Evolutionary conservation across 2,113 vertebrate species (phyloP).

Genomic region (Colinus virginianus): DNA sequence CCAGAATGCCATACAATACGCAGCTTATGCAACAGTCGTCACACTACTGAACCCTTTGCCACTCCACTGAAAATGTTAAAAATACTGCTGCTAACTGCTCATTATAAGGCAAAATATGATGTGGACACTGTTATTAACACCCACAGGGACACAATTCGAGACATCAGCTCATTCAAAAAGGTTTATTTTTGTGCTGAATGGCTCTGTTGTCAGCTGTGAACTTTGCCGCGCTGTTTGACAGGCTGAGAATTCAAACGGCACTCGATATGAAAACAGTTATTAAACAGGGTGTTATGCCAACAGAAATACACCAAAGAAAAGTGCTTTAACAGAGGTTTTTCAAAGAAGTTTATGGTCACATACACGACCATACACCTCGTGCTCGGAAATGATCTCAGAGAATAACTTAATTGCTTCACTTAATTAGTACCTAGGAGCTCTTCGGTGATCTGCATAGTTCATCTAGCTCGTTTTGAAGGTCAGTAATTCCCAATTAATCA

Average conservation of each 20-base stretch:
- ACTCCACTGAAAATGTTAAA: background rate
- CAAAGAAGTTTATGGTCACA: background rate
- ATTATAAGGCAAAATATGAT: background rate
- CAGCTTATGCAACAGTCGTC: slow-evolving; percentile 47
- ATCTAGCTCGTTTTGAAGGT: background rate
- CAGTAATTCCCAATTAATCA: slow-evolving; percentile 8
- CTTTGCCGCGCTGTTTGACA: background rate
- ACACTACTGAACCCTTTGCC: background rate
- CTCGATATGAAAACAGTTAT: background rate
- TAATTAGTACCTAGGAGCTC: background rate
- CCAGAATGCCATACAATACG: slow-evolving; percentile 52
- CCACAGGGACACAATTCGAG: background rate
- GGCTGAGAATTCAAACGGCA: background rate
- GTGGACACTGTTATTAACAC: background rate
- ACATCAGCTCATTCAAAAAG: background rate
- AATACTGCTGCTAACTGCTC: background rate
- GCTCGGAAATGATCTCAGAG: background rate
- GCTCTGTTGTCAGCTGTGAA: slow-evolving; percentile 37
- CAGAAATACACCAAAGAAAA: background rate
- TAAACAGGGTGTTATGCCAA: background rate
- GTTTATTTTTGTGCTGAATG: slow-evolving; percentile 22
- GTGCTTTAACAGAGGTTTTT: background rate
- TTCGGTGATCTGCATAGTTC: background rate
- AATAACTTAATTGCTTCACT: background rate
- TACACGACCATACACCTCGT: background rate